phyloP scores from a whole-genome alignment of 2,113 vertebrate genomes.

The Leucosticte australis region DNA sequence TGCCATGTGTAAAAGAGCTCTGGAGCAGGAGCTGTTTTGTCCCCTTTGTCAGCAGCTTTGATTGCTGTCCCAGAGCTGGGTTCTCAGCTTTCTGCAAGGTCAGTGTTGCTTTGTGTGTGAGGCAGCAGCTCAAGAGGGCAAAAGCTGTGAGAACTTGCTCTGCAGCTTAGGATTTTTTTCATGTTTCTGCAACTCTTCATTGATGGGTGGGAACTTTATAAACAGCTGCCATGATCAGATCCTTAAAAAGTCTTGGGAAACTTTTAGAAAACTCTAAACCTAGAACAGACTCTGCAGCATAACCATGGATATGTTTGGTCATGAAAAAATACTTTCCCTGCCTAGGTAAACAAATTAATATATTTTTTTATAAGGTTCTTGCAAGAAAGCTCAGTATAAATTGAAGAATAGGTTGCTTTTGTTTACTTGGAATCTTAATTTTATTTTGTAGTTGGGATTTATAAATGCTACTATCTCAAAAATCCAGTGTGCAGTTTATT shows the following conservation, averaged over 20 bases:
- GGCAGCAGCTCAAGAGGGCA: neutral
- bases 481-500: neutral
- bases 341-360: neutral
- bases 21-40: neutral
- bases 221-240: neutral
- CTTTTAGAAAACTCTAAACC: neutral
- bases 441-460: neutral
- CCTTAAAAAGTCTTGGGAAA: neutral
- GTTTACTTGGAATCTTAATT: neutral
- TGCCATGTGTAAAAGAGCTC: neutral
- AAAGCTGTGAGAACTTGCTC: neutral
- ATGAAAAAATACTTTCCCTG: neutral
- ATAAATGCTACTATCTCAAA: neutral
- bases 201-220: neutral
- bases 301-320: neutral
- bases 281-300: neutral
- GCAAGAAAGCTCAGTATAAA: neutral
- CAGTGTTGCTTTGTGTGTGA: neutral
- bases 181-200: neutral
- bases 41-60: neutral
- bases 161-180: neutral
- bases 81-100: neutral
- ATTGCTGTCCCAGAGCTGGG: neutral
- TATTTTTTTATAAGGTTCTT: neutral
- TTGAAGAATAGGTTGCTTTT: neutral